Evolutionary conservation across 2,888 invertebrate species (phyloP), one percentile per base, ranked within the genome.

Genomic region (Metalampra italica): DNA sequence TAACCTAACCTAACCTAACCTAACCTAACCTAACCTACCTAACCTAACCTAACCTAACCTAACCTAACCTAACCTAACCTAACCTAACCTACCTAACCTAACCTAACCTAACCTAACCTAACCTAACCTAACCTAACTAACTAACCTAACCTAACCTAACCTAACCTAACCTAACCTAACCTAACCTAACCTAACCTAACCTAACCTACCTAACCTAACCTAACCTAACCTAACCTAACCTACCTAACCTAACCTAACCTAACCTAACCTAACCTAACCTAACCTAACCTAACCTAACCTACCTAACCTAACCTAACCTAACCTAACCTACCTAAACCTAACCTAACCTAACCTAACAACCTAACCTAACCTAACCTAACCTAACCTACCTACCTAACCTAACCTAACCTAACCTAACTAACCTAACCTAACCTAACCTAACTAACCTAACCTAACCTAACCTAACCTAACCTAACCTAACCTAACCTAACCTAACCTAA

Each of bases 381-480:
- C 38, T 45, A 38, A 45, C 45, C 38, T 38, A 45, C 38, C 37
- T n/a, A n/a, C n/a, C n/a, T n/a, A n/a, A n/a, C n/a, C n/a, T n/a
- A n/a, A n/a, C n/a, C n/a, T n/a, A n/a, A n/a, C n/a, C n/a, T n/a
- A n/a, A n/a, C 30, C 30, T 30, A 30, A 30, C 40, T 39, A 40
- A 45, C 45, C 45, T 41, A 41, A 41, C 46, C 45, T 45, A 40
- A 40, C 40, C 40, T 40, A 40, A 40, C 40, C 30, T 30, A 30
- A 30, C 30, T 30, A 30, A 30, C 30, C 40, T 40, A 40, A 40
- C 40, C 40, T 40, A 40, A 43, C 43, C 43, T 34, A 43, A 46
- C 46, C 46, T 46, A 46, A 46, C 46, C 46, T 42, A 46, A 46
- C 46, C 46, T 46, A 46, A 46, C 40, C 46, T 42, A 46, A 46